Percentiles rank a stretch among this genome's conserved stretches.
phyloP scores from a whole-genome alignment of 2,888 invertebrate genomes.

The Hermodice carunculata region DNA sequence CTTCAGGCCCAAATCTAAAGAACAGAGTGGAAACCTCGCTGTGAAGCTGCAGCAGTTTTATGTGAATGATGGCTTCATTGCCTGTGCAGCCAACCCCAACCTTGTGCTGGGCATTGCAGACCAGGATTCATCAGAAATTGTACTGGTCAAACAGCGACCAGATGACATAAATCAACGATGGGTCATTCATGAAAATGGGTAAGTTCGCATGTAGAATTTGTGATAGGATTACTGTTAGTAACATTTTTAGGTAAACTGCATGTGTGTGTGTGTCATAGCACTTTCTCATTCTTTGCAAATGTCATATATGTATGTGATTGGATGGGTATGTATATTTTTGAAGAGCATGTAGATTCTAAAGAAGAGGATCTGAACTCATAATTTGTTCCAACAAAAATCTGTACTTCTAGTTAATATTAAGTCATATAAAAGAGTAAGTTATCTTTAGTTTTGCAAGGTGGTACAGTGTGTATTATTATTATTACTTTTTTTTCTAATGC shows the following conservation, averaged over 20 bases:
- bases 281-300: too few relatives aligned
- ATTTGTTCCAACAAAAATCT: too few relatives aligned
- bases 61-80: conserved; percentile 64
- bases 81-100: conserved; percentile 48
- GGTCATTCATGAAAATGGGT: conserved; percentile 64
- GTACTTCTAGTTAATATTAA: too few relatives aligned
- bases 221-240: too few relatives aligned
- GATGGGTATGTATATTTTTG: not conserved
- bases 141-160: conserved; percentile 56
- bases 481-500: conserved; percentile 3
- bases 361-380: too few relatives aligned
- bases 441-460: too few relatives aligned
- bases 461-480: too few relatives aligned
- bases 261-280: too few relatives aligned
- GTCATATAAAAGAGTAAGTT: too few relatives aligned
- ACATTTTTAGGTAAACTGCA: too few relatives aligned
- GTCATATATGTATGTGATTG: too few relatives aligned
- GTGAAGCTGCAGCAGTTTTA: conserved; percentile 56
- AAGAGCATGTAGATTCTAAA: not conserved
- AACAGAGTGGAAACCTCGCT: not conserved
- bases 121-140: conserved; percentile 59
- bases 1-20: not conserved
- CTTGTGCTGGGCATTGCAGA: conserved; percentile 63
- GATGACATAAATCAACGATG: conserved; percentile 66
- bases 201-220: conserved; percentile 15